Percentiles rank a stretch among this genome's conserved stretches.
Conservation (phyloP, 2,113 vertebrate genomes). For the Odobenus rosmarus region DNA sequence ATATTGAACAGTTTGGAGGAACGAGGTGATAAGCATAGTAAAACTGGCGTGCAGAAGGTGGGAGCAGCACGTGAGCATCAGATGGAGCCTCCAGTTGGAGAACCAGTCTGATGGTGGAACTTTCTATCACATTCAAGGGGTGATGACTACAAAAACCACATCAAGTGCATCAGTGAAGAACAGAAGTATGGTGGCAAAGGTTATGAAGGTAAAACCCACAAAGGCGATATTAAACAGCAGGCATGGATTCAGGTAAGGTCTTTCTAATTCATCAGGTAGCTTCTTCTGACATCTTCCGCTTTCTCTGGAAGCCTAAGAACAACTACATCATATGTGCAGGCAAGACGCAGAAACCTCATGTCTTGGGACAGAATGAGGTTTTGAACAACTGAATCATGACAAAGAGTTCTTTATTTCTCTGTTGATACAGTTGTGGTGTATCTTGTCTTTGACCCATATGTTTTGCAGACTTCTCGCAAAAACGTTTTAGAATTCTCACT, state of each 20-base stretch:
- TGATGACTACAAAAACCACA: slow-evolving; percentile 92
- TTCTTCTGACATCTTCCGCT: not conserved
- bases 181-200: slow-evolving; percentile 97
- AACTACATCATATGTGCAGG: rapidly evolving
- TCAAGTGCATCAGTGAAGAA: slow-evolving; percentile 94
- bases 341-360: rapidly evolving
- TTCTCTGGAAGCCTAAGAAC: not conserved
- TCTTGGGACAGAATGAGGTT: not conserved
- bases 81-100: not conserved
- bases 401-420: not conserved
- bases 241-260: slow-evolving; percentile 94
- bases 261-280: rapidly evolving
- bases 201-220: slow-evolving; percentile 92
- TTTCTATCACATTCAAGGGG: slow-evolving; percentile 86
- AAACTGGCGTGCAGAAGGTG: rapidly evolving
- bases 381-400: not conserved
- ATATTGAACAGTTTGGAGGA: not conserved
- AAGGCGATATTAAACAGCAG: slow-evolving; percentile 96
- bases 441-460: not conserved
- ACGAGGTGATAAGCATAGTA: too few relatives aligned
- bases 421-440: rapidly evolving
- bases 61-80: rapidly evolving
- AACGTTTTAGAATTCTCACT: not conserved
- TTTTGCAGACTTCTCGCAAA: not conserved
- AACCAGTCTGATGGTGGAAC: not conserved